Evolutionary conservation across 2,888 invertebrate species (phyloP), one percentile per base, ranked within the genome.

Genomic region (Lapara coniferarum): DNA sequence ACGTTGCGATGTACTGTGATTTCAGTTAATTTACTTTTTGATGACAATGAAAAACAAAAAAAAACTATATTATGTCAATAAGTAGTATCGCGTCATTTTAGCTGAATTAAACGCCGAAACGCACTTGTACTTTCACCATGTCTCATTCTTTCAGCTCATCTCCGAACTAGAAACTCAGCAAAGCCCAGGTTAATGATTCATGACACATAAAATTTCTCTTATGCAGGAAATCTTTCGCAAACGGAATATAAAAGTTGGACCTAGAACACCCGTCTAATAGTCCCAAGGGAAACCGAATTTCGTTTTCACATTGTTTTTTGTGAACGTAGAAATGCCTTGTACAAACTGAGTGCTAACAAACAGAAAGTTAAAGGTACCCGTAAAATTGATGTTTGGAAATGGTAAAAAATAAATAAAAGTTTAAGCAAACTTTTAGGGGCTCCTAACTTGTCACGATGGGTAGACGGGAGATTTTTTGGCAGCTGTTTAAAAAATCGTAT

Each of bases 281-380:
- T 53, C 68, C 59, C 68, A 10, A 68, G 53, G 44, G 68, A 56
- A 53, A 37, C n/a, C 19, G 57, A 67, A 71, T 70, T 73, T 70
- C 69, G 19, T 12, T 52, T 44, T 19, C 53, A 44, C 44, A 63
- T 58, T 63, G 53, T 63, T 67, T 67, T 67, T 56, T 56, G 44
- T 37, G 51, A 37, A 37, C 13, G 44, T 46, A 10, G 49, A 63
- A 52, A 68, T 59, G 59, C 13, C 19, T 14, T n/a, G 37, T 52
- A 63, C 58, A 63, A 53, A 19, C 52, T 44, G 46, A 55, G 19
- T 46, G 13, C 56, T 59, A 44, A 16, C 59, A 68, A 68, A 68
- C 68, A 68, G 44, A 68, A 68, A 68, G 68, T 68, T 68, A 63
- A 44, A 68, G 68, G 59, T 19, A 53, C 44, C 59, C 37, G 68